Conservation (phyloP, 2,113 vertebrate species). For the Xenopus borealis region DNA sequence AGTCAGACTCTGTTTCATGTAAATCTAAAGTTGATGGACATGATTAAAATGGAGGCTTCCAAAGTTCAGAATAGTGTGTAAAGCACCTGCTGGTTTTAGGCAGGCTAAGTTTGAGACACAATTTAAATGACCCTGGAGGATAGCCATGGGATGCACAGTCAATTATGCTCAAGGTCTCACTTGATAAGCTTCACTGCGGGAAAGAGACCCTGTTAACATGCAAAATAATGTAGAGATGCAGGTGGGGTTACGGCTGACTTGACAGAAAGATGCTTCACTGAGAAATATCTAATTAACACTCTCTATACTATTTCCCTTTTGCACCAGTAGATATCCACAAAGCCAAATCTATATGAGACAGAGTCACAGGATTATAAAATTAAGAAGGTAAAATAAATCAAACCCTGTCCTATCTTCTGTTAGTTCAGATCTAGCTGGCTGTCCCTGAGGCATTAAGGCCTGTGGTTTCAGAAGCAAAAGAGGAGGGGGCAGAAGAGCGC, state of each 20-base stretch:
- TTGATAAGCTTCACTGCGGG: constrained; percentile 21
- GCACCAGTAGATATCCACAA: constrained; percentile 42
- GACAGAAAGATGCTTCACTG: constrained; percentile 56
- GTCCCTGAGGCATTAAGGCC: constrained; percentile 34
- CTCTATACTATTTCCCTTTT: constrained; percentile 4
- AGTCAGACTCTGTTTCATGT: constrained; percentile 18
- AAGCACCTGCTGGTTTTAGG: constrained; percentile 36
- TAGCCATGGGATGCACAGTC: constrained; percentile 12
- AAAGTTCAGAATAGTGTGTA: constrained; percentile 28
- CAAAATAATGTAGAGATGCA: constrained; percentile 57
- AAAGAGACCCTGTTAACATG: constrained; percentile 55
- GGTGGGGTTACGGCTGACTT: constrained; percentile 59
- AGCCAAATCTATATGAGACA: constrained; percentile 32
- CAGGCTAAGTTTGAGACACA: constrained; percentile 12
- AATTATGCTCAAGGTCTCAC: constrained; percentile 45
- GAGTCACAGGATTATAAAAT: constrained; percentile 34
- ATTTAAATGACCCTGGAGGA: constrained; percentile 28
- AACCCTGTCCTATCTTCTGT: constrained; percentile 23
- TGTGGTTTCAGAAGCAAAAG: constrained; percentile 3
- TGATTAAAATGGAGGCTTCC: constrained; percentile 29
- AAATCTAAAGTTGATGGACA: constrained; percentile 15
- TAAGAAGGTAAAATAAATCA: constrained; percentile 16
- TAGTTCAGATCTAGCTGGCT: constrained; percentile 12
- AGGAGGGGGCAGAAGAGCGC: not conserved
- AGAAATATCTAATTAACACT: constrained; percentile 61